Percentiles rank a stretch among this genome's conserved stretches.
Conservation (phyloP, 2,888 invertebrate species). For the Perithous albicinctus region DNA sequence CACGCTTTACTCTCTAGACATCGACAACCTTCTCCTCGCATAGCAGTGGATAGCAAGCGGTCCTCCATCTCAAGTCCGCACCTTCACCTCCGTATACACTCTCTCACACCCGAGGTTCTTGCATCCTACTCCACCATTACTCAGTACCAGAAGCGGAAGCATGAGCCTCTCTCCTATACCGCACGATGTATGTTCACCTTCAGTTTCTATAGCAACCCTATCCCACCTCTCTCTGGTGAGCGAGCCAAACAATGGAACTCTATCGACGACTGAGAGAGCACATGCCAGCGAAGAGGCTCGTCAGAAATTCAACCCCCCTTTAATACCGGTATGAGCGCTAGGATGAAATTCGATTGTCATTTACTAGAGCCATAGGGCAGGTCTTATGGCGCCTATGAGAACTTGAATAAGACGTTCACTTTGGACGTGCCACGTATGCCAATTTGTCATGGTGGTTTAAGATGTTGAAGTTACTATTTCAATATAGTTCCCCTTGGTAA, state of each 20-base stretch:
- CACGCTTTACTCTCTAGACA: conserved; percentile 12
- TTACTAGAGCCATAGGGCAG: background rate
- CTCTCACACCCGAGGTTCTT: conserved; percentile 63
- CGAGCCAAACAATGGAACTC: conserved; percentile 49
- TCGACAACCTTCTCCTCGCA: conserved; percentile 43
- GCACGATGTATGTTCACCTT: conserved; percentile 68
- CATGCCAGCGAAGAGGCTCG: conserved; percentile 24
- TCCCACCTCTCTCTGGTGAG: conserved; percentile 60
- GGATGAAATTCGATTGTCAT: conserved; percentile 22
- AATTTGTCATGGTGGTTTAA: background rate
- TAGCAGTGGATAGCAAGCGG: conserved; percentile 37
- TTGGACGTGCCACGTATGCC: background rate
- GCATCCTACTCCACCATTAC: conserved; percentile 67
- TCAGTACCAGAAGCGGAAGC: conserved; percentile 38
- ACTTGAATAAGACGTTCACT: background rate
- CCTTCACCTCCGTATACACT: conserved; percentile 58
- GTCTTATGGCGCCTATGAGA: background rate
- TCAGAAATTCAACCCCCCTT: conserved; percentile 25
- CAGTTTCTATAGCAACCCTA: conserved; percentile 83
- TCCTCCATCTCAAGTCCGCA: conserved; percentile 55
- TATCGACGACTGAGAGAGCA: conserved; percentile 38
- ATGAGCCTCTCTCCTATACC: conserved; percentile 31
- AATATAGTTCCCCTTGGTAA: background rate
- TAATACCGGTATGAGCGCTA: background rate
- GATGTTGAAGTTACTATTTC: background rate